A percentile compares a stretch with the other conserved stretches of the same genome.
Evolutionary conservation across 2,113 vertebrate genomes (phyloP).

Genomic region (Hemichromis elongatus): DNA sequence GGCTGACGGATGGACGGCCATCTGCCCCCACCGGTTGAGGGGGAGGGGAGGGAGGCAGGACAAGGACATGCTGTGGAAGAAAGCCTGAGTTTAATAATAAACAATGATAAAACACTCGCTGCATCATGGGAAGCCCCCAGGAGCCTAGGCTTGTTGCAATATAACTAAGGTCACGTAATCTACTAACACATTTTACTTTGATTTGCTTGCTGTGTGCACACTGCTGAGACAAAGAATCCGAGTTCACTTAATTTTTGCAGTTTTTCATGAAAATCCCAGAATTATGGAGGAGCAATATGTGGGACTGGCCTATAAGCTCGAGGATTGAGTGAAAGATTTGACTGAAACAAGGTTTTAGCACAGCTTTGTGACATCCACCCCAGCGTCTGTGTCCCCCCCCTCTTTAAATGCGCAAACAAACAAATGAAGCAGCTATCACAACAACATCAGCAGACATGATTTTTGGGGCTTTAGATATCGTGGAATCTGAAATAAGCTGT

Average conservation of each 20-base stretch:
- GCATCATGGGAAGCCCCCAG: too few relatives aligned
- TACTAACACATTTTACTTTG: too few relatives aligned
- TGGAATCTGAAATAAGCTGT: not conserved
- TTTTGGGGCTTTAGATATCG: not conserved
- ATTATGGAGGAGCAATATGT: accelerated
- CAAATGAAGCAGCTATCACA: not conserved
- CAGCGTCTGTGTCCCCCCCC: not conserved
- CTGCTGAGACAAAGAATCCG: not conserved
- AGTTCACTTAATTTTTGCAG: accelerated
- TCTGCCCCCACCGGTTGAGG: too few relatives aligned
- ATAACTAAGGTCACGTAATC: too few relatives aligned
- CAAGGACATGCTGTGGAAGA: too few relatives aligned
- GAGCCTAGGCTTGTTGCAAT: too few relatives aligned
- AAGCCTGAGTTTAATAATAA: too few relatives aligned
- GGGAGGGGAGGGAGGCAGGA: too few relatives aligned
- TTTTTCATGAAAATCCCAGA: not conserved
- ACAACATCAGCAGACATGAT: not conserved
- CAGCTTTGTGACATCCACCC: not conserved
- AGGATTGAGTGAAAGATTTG: not conserved
- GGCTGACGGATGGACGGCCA: too few relatives aligned
- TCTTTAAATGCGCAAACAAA: not conserved
- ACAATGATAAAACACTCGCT: too few relatives aligned
- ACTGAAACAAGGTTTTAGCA: not conserved
- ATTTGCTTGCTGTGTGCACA: not conserved
- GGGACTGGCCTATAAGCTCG: not conserved